Percentiles rank a stretch among this genome's conserved stretches.
Conservation (phyloP, 2,797 vertebrate species). For the Macroramphosus scolopax region DNA sequence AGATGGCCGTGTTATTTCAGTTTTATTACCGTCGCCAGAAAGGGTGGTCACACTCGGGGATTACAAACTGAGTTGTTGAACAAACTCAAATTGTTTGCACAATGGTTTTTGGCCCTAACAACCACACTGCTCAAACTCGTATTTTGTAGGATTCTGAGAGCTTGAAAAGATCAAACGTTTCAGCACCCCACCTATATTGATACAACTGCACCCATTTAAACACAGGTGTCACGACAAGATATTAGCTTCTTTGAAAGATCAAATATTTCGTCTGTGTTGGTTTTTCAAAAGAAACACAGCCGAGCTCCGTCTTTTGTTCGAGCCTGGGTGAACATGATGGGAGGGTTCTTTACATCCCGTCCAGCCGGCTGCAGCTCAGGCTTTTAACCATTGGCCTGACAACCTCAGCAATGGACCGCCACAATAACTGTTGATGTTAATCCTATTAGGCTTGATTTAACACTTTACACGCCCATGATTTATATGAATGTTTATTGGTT, state of each 20-base stretch:
- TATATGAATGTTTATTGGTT: constrained; percentile 89
- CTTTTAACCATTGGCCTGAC: constrained; percentile 80
- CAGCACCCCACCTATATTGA: constrained; percentile 70
- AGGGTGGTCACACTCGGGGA: constrained; percentile 29
- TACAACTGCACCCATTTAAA: constrained; percentile 72
- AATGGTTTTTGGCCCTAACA: constrained; percentile 22
- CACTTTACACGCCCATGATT: constrained; percentile 86
- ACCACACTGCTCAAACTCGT: constrained; percentile 54
- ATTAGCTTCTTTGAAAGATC: constrained; percentile 70
- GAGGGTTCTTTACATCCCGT: constrained; percentile 59
- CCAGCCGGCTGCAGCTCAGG: constrained; percentile 68
- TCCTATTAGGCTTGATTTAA: constrained; percentile 88
- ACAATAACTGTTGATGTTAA: constrained; percentile 88
- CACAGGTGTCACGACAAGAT: constrained; percentile 71
- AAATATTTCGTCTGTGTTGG: constrained; percentile 66
- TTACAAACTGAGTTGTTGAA: constrained; percentile 19
- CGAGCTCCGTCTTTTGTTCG: constrained; percentile 55
- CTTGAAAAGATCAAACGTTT: constrained; percentile 64
- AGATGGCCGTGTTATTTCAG: constrained; percentile 43
- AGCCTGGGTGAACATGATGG: constrained; percentile 50
- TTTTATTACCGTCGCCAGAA: constrained; percentile 52
- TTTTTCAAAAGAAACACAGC: constrained; percentile 61
- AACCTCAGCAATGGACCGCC: constrained; percentile 79
- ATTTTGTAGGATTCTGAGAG: constrained; percentile 44
- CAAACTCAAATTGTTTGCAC: constrained; percentile 50